Evolutionary conservation across 2,113 vertebrate genomes (phyloP).

Genomic region (Planiliza haematocheilus): DNA sequence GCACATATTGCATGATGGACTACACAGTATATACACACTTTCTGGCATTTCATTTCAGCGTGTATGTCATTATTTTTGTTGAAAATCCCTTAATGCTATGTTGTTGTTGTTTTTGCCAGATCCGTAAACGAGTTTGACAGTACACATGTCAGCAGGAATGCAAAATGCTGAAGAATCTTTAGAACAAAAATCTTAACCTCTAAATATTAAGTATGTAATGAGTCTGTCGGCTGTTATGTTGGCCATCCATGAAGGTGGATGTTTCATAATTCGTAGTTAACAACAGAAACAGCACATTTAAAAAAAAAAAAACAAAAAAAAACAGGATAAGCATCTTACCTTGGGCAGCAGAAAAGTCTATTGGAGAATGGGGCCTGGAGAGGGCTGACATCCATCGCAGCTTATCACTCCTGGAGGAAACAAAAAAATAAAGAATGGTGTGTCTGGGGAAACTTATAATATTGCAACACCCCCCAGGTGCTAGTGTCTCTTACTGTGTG

Average conservation of each 20-base stretch:
- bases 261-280: not conserved
- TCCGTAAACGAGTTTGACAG: too few species aligned
- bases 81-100: too few species aligned
- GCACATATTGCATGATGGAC: too few species aligned
- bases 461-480: not conserved
- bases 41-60: too few species aligned
- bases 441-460: not conserved
- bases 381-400: slow-evolving; percentile 96
- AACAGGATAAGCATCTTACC: slow-evolving; percentile 62
- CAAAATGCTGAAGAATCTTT: too few species aligned
- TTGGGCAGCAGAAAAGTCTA: slow-evolving; percentile 82
- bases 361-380: slow-evolving; percentile 82
- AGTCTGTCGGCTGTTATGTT: not conserved
- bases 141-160: too few species aligned
- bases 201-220: too few species aligned
- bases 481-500: slow-evolving; percentile 87
- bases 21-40: too few species aligned
- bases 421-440: slow-evolving; percentile 4
- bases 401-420: slow-evolving; percentile 89
- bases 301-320: slow-evolving; percentile 18
- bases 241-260: not conserved
- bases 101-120: too few species aligned
- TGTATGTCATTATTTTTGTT: too few species aligned
- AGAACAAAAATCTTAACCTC: too few species aligned
- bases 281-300: not conserved